phyloP scores from a whole-genome alignment of 2,113 vertebrate species.

The Myrmecophaga tridactyla region DNA sequence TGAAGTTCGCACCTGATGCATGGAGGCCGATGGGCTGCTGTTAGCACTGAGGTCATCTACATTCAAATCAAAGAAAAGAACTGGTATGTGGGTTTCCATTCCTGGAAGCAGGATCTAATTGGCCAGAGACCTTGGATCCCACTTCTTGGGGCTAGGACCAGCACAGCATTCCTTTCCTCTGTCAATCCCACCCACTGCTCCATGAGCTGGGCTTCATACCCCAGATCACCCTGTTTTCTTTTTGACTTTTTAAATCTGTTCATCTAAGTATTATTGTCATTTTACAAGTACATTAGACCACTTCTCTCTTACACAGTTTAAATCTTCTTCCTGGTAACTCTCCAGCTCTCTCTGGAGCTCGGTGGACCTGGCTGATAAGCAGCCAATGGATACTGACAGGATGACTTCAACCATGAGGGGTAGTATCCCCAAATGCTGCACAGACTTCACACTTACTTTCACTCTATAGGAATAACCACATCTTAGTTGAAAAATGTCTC shows the following conservation, averaged over 20 bases:
- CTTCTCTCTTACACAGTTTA: too few relatives aligned
- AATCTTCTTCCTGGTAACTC: too few relatives aligned
- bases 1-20: slow-evolving; percentile 96
- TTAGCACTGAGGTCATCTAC: slow-evolving; percentile 96
- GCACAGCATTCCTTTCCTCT: slow-evolving; percentile 95
- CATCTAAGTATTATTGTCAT: too few relatives aligned
- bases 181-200: slow-evolving; percentile 99
- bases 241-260: slow-evolving; percentile 97
- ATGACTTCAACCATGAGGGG: too few relatives aligned
- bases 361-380: too few relatives aligned
- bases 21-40: slow-evolving; percentile 93
- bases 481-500: too few relatives aligned
- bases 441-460: too few relatives aligned
- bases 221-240: slow-evolving; percentile 94
- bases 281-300: too few relatives aligned
- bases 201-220: slow-evolving; percentile 93
- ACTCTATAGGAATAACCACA: too few relatives aligned
- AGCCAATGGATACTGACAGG: too few relatives aligned
- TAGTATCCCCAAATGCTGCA: too few relatives aligned
- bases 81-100: slow-evolving; percentile 97
- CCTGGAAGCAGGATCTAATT: slow-evolving; percentile 93
- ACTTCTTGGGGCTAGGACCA: slow-evolving; percentile 94
- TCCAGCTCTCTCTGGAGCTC: too few relatives aligned
- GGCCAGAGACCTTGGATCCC: slow-evolving; percentile 95
- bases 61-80: slow-evolving; percentile 97